A percentile compares a stretch with the other conserved stretches of the same genome.
phyloP scores from a whole-genome alignment of 1,140 invertebrate species.

The Micrasema longulum region DNA sequence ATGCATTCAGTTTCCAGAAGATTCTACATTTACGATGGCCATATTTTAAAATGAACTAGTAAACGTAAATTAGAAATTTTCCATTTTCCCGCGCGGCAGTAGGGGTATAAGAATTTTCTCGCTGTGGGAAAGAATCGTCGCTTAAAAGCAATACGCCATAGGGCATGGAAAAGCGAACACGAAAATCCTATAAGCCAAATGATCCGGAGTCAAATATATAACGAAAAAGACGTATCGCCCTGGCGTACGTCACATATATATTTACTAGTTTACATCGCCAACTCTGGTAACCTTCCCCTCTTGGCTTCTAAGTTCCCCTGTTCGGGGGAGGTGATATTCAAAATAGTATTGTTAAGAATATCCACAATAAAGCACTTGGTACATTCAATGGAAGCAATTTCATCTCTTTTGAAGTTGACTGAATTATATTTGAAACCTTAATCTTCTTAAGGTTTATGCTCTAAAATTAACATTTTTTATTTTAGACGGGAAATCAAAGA shows the following conservation, averaged over 20 bases:
- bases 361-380: constrained; percentile 19
- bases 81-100: neutral
- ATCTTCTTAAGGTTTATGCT: too few relatives aligned
- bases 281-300: constrained; percentile 4
- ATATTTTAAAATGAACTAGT: constrained; percentile 24
- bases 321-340: neutral
- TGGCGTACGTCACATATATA: constrained; percentile 44
- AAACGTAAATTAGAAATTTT: constrained; percentile 11
- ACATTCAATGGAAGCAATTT: constrained; percentile 13
- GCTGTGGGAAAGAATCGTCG: constrained; percentile 9
- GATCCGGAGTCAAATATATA: constrained; percentile 53
- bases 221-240: constrained; percentile 49
- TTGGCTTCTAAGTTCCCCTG: neutral
- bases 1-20: constrained; percentile 8
- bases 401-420: too few relatives aligned
- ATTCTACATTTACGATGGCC: neutral
- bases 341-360: constrained; percentile 1
- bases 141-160: constrained; percentile 41
- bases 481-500: too few relatives aligned
- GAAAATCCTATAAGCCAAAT: constrained; percentile 53
- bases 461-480: too few relatives aligned
- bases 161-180: constrained; percentile 43
- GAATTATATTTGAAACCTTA: too few relatives aligned
- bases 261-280: constrained; percentile 42
- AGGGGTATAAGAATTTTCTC: neutral